Percentiles rank a stretch among this genome's conserved stretches.
Evolutionary conservation across 2,797 vertebrate genomes (phyloP).

Genomic region (Percopsis omiscomaycus): DNA sequence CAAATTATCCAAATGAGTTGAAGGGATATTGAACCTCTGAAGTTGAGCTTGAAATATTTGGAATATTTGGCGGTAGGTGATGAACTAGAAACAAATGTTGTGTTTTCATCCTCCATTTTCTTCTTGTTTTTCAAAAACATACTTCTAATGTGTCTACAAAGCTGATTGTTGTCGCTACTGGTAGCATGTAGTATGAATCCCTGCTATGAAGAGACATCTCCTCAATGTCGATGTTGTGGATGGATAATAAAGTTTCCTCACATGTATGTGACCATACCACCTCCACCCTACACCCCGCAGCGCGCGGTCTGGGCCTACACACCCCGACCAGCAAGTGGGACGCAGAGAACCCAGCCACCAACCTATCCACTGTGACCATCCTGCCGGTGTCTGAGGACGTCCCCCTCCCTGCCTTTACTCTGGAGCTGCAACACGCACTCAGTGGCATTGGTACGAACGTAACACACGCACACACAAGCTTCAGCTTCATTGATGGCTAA

Average conservation of each 20-base stretch:
- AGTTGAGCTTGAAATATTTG: too few relatives aligned
- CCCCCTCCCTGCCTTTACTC: constrained; percentile 87
- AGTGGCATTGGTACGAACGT: constrained; percentile 80
- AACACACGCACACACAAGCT: background rate
- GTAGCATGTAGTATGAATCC: background rate
- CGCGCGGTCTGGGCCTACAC: constrained; percentile 78
- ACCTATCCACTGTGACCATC: constrained; percentile 89
- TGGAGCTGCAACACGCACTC: constrained; percentile 92
- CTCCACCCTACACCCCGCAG: constrained; percentile 60
- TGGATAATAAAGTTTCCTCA: constrained; percentile 26
- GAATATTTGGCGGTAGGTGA: too few relatives aligned
- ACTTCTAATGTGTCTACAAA: too few relatives aligned
- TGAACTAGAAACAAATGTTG: too few relatives aligned
- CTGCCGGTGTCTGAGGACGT: constrained; percentile 92
- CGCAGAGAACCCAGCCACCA: constrained; percentile 83
- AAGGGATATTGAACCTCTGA: too few relatives aligned
- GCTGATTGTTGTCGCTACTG: too few relatives aligned
- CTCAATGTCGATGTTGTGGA: constrained; percentile 6
- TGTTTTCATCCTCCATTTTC: too few relatives aligned
- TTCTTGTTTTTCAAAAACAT: too few relatives aligned
- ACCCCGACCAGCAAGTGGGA: constrained; percentile 86
- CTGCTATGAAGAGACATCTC: too few relatives aligned
- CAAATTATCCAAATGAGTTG: too few relatives aligned
- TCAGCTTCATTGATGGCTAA: background rate
- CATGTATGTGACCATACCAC: too few relatives aligned